A percentile compares a stretch with the other conserved stretches of the same genome.
These are phyloP conservation scores for Pollimyrus isidori DNA, from an alignment of 2,113 vertebrate genomes.

Conservation along the genomic window DNA sequence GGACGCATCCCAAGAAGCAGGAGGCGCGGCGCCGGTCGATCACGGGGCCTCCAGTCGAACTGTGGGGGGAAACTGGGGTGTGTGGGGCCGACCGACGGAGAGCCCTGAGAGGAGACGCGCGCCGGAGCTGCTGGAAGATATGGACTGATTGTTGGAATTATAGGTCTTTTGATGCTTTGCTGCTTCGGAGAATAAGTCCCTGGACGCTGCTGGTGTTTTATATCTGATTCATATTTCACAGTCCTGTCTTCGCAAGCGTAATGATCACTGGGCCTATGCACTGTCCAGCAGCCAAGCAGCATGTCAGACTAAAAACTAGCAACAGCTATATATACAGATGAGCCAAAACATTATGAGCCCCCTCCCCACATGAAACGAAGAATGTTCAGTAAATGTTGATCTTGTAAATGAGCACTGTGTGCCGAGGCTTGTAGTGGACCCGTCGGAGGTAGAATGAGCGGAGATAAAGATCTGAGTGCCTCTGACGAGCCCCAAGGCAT, in stretches of 20 bases:
- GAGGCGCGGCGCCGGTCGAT: background rate
- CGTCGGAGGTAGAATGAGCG: background rate
- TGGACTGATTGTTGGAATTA: background rate
- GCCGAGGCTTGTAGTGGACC: background rate
- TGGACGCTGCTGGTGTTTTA: background rate
- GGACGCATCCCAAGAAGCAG: background rate
- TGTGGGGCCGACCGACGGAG: background rate
- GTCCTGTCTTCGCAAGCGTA: background rate
- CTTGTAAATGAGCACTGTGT: background rate
- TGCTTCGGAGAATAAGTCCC: background rate
- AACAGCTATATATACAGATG: background rate
- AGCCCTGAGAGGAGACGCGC: background rate
- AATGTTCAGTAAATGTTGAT: background rate
- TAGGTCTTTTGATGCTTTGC: background rate
- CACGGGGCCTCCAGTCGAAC: background rate
- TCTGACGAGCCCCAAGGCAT: background rate
- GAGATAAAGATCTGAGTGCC: background rate
- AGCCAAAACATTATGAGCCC: background rate
- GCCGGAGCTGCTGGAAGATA: background rate
- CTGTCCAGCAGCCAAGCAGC: background rate
- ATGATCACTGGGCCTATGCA: background rate
- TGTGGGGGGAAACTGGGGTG: background rate
- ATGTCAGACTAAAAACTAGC: background rate
- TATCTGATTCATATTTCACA: background rate
- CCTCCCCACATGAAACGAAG: background rate